Percentiles rank a stretch among this genome's conserved stretches.
phyloP scores from a whole-genome alignment of 2,888 invertebrate genomes.

The Archips crataeganus region DNA sequence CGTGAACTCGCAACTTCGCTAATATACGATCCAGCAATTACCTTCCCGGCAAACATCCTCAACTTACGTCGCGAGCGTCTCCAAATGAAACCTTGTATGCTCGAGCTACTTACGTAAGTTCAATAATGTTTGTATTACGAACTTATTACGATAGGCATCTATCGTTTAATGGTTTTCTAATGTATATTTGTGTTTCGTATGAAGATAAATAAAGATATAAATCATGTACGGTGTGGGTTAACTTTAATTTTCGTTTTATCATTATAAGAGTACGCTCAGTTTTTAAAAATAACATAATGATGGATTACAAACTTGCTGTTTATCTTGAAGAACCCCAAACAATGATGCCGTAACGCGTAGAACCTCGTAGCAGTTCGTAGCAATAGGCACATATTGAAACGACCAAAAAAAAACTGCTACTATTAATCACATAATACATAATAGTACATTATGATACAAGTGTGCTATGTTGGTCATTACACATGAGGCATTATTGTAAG shows the following conservation, averaged over 20 bases:
- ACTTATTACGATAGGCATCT: constrained; percentile 24
- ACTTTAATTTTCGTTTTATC: background rate
- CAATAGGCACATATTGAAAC: background rate
- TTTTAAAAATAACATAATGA: no score
- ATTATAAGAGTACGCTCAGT: no score
- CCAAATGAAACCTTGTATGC: constrained; percentile 53
- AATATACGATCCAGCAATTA: constrained; percentile 66
- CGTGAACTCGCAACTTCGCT: constrained; percentile 56
- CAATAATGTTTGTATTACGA: constrained; percentile 35
- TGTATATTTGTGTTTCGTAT: constrained; percentile 10
- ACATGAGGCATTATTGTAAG: no score
- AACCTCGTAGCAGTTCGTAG: constrained; percentile 6
- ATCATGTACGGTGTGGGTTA: background rate
- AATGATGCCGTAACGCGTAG: no score
- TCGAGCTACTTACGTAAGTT: constrained; percentile 56
- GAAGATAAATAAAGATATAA: background rate
- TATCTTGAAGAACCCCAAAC: no score
- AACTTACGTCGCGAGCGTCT: constrained; percentile 51
- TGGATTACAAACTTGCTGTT: no score
- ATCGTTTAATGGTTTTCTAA: constrained; percentile 5
- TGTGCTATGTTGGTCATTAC: no score
- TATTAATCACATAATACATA: no score
- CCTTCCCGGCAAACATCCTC: constrained; percentile 60
- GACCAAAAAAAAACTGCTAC: no score
- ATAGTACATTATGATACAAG: no score